These are phyloP conservation scores for Oasisia sp. DNA, from an alignment of 2,888 invertebrate species.

Conservation along the genomic window DNA sequence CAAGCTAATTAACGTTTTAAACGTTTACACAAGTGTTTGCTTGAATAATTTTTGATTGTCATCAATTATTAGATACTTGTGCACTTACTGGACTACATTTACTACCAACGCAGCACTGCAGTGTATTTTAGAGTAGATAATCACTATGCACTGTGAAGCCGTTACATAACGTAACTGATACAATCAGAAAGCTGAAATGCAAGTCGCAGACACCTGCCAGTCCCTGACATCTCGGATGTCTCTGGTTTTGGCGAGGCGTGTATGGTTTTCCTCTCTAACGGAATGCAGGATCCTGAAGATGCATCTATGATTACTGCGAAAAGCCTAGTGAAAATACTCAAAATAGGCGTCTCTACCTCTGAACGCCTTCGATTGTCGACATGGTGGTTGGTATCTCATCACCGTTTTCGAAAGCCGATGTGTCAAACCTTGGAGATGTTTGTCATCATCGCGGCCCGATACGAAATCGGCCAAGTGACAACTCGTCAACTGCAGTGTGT, in stretches of 20 bases:
- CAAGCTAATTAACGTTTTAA: background rate
- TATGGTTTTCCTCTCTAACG: background rate
- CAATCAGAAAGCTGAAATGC: background rate
- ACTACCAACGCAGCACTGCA: background rate
- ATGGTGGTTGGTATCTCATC: background rate
- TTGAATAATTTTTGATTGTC: background rate
- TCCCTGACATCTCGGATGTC: background rate
- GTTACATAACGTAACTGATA: background rate
- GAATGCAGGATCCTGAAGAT: background rate
- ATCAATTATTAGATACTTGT: background rate
- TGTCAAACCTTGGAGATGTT: background rate
- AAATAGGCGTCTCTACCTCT: background rate
- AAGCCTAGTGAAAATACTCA: background rate
- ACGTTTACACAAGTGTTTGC: background rate
- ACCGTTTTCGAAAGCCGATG: background rate
- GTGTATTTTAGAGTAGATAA: background rate
- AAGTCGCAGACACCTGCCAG: background rate
- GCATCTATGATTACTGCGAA: background rate
- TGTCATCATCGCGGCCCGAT: background rate
- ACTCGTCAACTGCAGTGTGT: background rate
- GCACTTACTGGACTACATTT: background rate
- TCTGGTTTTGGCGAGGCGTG: background rate
- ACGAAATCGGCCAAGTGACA: background rate
- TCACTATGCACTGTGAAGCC: background rate
- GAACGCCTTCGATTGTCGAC: background rate